Evolutionary conservation across 2,888 invertebrate species (phyloP).

Genomic region (Formica aserva): DNA sequence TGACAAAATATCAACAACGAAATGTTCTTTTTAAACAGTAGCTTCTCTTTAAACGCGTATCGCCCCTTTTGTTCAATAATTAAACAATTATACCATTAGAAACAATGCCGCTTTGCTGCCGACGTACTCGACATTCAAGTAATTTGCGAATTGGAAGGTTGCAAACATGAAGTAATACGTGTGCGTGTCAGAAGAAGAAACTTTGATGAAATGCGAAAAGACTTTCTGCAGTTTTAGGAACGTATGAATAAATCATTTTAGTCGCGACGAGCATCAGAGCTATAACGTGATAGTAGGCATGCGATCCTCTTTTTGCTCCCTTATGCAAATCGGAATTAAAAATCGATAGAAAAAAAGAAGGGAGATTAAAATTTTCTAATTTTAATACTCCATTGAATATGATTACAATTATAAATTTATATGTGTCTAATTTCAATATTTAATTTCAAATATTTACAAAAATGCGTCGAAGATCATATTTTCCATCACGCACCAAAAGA

Average conservation of each 20-base stretch:
- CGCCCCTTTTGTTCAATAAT: slow-evolving; percentile 52
- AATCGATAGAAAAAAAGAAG: not conserved
- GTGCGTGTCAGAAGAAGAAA: slow-evolving; percentile 51
- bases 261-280: slow-evolving; percentile 15
- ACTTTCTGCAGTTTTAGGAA: slow-evolving; percentile 27
- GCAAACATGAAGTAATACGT: slow-evolving; percentile 17
- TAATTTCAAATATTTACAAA: not conserved
- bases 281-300: not conserved
- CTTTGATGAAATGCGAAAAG: slow-evolving; percentile 49
- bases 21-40: not conserved
- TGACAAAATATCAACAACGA: not conserved
- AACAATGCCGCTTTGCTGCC: slow-evolving; percentile 47
- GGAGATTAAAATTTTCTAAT: slow-evolving; percentile 9
- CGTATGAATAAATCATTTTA: slow-evolving; percentile 45
- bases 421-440: not conserved
- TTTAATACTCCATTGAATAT: not conserved
- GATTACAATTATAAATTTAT: not conserved
- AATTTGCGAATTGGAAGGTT: slow-evolving; percentile 64
- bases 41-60: not conserved
- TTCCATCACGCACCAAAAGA: not conserved
- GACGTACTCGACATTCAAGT: slow-evolving; percentile 55
- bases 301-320: not conserved
- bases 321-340: not conserved
- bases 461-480: not conserved
- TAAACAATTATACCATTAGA: slow-evolving; percentile 69